Base-by-base conservation (phyloP, 1,140 invertebrate species). In the Spodoptera frugiperda region DNA sequence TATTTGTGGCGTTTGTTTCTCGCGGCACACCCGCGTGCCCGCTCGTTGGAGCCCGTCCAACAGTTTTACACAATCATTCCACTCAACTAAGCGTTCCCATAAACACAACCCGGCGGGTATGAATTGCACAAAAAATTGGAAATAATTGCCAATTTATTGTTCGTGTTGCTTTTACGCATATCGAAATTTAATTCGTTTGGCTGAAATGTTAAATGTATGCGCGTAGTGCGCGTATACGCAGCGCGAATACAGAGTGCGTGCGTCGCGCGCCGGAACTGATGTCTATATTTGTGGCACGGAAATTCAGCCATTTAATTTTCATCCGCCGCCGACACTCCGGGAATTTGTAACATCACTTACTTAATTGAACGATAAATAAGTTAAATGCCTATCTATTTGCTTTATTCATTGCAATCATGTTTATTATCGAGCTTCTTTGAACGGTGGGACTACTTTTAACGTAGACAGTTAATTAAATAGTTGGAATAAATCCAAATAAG, bases 61-160 rank as follows among this genome's bases (percentile, higher is more conserved):
- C 89, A 90, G 87, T 92, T 93, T 93, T 92, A 93, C 89, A 92
- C 89, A 92, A 92, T 93, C 90, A 92, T 93, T 93, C 91, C 91
- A 93, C 92, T 92, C 90, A 92, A 93, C 91, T 93, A 92, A 93
- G 90, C 91, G 91, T 90, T 87, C 82, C 89, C 89, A 92, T 92
- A 93, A 93, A 92, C 90, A 93, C 86, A 91, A 89, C 79, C 87
- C 88, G 91, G 91, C 89, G 90, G 88, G 91, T 92, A 93, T 92
- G 89, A 90, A 91, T 90, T 89, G 91, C 90, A 86, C 88, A 90
- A 92, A 92, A 92, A 92, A 91, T 85, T 87, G 78, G 77, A 89
- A 89, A 91, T 92, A 93, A 91, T 91, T 93, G 91, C 88, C 87
- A 85, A 85, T 86, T 84, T 83, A 82, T 87, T 88, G 83, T 86